A percentile compares a stretch with the other conserved stretches of the same genome.
Evolutionary conservation across 2,113 vertebrate genomes (phyloP).

Genomic region (Mormyrus lacerda): DNA sequence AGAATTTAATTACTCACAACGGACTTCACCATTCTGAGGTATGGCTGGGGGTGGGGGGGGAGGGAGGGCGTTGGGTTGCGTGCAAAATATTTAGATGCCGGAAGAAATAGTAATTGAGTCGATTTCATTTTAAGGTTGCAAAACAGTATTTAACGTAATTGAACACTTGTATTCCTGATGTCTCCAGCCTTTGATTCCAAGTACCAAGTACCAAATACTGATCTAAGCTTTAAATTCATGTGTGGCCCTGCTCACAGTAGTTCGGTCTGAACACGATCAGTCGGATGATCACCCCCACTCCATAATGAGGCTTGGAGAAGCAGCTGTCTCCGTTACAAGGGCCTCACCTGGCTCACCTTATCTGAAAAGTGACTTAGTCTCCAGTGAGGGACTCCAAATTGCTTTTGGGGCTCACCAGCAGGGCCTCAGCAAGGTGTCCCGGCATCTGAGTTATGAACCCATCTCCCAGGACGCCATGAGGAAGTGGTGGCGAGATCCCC

Average conservation of each 20-base stretch:
- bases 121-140: not conserved
- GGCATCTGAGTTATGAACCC: not conserved
- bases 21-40: not conserved
- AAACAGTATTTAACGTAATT: not conserved
- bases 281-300: not conserved
- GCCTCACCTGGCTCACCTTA: not conserved
- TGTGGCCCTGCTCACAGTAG: not conserved
- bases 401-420: conserved; percentile 22
- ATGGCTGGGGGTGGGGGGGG: not conserved
- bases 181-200: not conserved
- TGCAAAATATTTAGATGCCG: not conserved
- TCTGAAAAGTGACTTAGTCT: conserved; percentile 21
- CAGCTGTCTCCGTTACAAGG: conserved; percentile 10
- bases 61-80: not conserved
- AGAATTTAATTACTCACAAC: conserved; percentile 14
- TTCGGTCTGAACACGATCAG: not conserved
- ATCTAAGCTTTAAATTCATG: not conserved
- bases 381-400: conserved; percentile 23
- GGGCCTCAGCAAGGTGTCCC: conserved; percentile 13
- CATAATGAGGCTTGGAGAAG: not conserved
- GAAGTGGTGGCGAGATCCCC: not conserved
- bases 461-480: not conserved
- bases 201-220: not conserved
- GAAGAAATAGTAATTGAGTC: not conserved
- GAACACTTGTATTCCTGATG: not conserved